phyloP scores from a whole-genome alignment of 2,797 vertebrate genomes.

The Esox masquinongy region DNA sequence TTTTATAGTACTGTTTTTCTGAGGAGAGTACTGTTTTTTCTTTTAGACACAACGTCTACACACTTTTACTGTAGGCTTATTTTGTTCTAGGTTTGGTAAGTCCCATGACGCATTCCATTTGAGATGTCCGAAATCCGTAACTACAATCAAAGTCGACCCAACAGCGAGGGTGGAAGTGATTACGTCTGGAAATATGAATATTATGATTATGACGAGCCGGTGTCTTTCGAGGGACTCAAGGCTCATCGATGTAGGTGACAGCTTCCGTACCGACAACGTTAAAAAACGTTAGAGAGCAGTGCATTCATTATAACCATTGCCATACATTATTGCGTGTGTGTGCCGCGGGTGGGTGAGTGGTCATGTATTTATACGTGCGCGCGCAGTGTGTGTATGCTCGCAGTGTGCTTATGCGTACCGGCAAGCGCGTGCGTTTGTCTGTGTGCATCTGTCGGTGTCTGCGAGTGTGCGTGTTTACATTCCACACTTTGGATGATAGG shows the following conservation, averaged over 20 bases:
- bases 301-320: background rate
- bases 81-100: background rate
- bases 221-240: constrained; percentile 91
- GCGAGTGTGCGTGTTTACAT: background rate
- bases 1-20: background rate
- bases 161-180: constrained; percentile 68
- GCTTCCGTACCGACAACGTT: no score
- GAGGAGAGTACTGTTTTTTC: background rate
- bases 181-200: constrained; percentile 95
- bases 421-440: background rate
- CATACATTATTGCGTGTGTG: background rate
- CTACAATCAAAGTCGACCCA: constrained; percentile 66
- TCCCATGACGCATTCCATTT: constrained; percentile 4
- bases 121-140: constrained; percentile 66
- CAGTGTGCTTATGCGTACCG: no score
- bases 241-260: constrained; percentile 89
- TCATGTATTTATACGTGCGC: no score
- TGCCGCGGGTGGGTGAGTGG: no score
- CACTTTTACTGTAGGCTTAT: background rate
- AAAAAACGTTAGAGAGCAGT: background rate
- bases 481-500: background rate
- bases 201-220: constrained; percentile 88
- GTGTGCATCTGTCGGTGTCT: background rate
- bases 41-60: background rate
- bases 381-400: background rate